Conservation (phyloP, 2,113 vertebrate species). For the Synodontis membranacea region DNA sequence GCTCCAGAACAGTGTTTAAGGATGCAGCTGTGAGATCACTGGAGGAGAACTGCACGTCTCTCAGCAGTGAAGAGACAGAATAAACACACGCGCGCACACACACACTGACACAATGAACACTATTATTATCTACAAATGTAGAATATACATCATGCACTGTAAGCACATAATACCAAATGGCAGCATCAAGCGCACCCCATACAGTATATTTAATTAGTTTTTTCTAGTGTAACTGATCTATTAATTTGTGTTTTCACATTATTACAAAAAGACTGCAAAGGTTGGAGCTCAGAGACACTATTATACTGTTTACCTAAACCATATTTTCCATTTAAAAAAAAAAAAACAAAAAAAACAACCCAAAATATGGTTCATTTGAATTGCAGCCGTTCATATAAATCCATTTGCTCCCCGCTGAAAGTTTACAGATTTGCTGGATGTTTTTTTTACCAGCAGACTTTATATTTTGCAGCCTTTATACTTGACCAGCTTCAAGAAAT, state of each 20-base stretch:
- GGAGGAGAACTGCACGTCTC: conserved; percentile 44
- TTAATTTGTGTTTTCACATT: conserved; percentile 4
- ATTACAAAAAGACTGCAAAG: neutral
- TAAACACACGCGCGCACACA: conserved; percentile 16
- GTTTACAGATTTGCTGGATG: conserved; percentile 26
- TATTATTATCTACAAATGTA: conserved; percentile 17
- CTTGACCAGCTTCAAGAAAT: neutral
- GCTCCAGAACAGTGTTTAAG: conserved; percentile 64
- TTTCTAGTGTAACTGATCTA: neutral
- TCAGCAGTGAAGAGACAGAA: conserved; percentile 52
- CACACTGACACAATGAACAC: conserved; percentile 10
- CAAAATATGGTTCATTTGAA: neutral
- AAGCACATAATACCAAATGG: conserved; percentile 10
- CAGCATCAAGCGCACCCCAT: neutral
- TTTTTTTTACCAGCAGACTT: neutral
- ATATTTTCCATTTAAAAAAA: neutral
- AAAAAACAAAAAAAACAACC: too few relatives aligned
- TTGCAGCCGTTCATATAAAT: neutral
- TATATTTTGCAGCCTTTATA: conserved; percentile 1
- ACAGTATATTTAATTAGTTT: neutral
- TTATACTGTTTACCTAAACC: neutral
- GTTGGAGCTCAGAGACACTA: neutral
- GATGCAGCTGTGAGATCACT: conserved; percentile 69
- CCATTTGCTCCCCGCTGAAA: neutral
- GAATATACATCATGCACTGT: neutral